Base-by-base conservation (phyloP, 2,888 invertebrate genomes). In the Zhengitettix transpicula region DNA sequence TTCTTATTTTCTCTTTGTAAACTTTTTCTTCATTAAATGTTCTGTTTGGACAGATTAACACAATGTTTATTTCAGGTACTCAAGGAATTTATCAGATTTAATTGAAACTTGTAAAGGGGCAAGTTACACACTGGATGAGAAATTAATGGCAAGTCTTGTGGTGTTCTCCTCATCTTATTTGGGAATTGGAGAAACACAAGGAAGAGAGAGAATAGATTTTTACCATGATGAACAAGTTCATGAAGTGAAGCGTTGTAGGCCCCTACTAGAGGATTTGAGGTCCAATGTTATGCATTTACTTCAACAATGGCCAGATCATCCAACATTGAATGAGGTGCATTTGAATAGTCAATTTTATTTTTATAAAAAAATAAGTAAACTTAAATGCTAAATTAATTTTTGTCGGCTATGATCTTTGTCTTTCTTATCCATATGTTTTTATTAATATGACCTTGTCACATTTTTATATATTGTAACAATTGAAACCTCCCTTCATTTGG, bases 241-340 rank as follows among this genome's bases (percentile, higher is more conserved):
- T 0, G 90, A 94, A 74, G 84, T 86, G 0, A 80, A 81, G 58
- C 79, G 81, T 56, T 89, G 91, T 67, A 75, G 82, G 11, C 81
- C 85, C 1, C 72, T 92, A 9, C 72, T 96, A 60, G 77, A 81
- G 12, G 75, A 75, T 60, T 79, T 94, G n/a, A 77, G 78, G 62
- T 70, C 72, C 1, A 78, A 80, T 56, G 81, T 87, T 0, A 71
- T 75, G 11, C 77, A 80, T 55, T 73, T 95, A 56, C 73, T 91
- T 42, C 74, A 77, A 0, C 83, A 90, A 66, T 96, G 92, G 89
- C 89, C 94, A 0, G 92, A 91, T 64, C 91, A 96, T 76, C 94
- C 96, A 0, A 86, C 88, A 0, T 73, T 97, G 47, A 80, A 81
- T 85, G 89, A 73, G 87, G 11, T 59, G 63, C 64, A 63, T 62